A percentile compares a stretch with the other conserved stretches of the same genome.
Conservation (phyloP, 2,113 vertebrate species). For the Heterochromis multidens region DNA sequence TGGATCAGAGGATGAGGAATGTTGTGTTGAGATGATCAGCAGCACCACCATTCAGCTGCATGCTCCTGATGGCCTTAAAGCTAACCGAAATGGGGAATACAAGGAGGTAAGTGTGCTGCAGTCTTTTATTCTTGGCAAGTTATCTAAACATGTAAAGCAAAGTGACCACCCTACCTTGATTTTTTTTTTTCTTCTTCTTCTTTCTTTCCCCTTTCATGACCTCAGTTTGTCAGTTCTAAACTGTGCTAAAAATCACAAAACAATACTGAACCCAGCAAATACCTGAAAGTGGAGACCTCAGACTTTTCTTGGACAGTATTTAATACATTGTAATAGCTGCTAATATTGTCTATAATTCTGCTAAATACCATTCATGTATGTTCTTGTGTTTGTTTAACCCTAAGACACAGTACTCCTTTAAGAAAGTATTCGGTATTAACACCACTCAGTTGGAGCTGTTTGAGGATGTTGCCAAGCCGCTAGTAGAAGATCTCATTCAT, state of each 20-base stretch:
- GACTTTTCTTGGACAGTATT: not conserved
- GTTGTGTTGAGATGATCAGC: constrained; percentile 91
- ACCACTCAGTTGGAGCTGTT: constrained; percentile 87
- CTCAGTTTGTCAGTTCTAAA: fast-evolving
- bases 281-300: not conserved
- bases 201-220: too few relatives aligned
- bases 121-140: not conserved
- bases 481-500: constrained; percentile 91
- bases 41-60: constrained; percentile 89
- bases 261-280: not conserved
- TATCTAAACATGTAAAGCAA: not conserved
- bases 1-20: constrained; percentile 78
- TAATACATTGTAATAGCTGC: not conserved
- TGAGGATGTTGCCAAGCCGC: constrained; percentile 85
- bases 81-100: constrained; percentile 90
- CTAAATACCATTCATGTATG: not conserved
- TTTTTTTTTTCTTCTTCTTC: not conserved
- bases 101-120: constrained; percentile 81
- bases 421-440: constrained; percentile 88
- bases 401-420: constrained; percentile 94
- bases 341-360: not conserved
- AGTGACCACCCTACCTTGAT: not conserved
- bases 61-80: constrained; percentile 85
- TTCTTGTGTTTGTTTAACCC: not conserved
- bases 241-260: not conserved